Evolutionary conservation across 2,113 vertebrate genomes (phyloP).

Genomic region (Nerophis lumbriciformis): DNA sequence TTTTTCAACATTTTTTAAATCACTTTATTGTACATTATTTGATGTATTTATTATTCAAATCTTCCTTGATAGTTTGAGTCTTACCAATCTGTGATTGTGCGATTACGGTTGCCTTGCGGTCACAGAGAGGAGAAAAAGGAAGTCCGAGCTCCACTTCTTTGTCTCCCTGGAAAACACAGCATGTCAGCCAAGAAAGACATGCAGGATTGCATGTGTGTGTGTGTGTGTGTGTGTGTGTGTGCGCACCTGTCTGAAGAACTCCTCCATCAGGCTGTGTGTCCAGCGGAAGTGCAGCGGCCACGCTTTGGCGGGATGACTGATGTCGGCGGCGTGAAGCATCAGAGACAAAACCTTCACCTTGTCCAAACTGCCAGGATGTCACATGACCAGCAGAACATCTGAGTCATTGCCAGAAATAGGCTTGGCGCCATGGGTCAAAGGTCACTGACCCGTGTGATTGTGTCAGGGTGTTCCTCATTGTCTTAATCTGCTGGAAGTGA

Average conservation of each 20-base stretch:
- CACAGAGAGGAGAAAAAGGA: slow-evolving; percentile 93
- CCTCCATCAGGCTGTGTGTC: slow-evolving; percentile 97
- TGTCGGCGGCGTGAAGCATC: slow-evolving; percentile 96
- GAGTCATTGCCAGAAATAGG: too few relatives aligned
- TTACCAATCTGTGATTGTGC: slow-evolving; percentile 97
- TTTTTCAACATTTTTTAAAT: too few relatives aligned
- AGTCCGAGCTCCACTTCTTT: slow-evolving; percentile 91
- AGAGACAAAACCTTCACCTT: slow-evolving; percentile 94
- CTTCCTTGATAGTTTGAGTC: background rate
- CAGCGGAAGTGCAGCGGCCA: slow-evolving; percentile 93
- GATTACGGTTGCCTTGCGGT: slow-evolving; percentile 93
- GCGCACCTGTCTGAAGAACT: slow-evolving; percentile 93
- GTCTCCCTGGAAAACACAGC: slow-evolving; percentile 77
- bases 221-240: slow-evolving; percentile 1
- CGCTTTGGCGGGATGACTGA: slow-evolving; percentile 94
- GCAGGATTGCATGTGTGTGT: background rate
- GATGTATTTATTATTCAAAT: slow-evolving; percentile 25
- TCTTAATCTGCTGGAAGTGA: slow-evolving; percentile 98
- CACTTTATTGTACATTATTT: slow-evolving; percentile 46
- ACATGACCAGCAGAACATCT: background rate
- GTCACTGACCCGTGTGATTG: slow-evolving; percentile 79
- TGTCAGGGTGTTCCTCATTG: slow-evolving; percentile 84
- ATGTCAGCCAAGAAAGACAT: background rate
- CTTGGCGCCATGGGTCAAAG: background rate
- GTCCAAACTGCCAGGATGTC: slow-evolving; percentile 64